Percentiles rank a stretch among this genome's conserved stretches.
phyloP scores from a whole-genome alignment of 2,888 invertebrate genomes.

The Drosophila austrosaltans region DNA sequence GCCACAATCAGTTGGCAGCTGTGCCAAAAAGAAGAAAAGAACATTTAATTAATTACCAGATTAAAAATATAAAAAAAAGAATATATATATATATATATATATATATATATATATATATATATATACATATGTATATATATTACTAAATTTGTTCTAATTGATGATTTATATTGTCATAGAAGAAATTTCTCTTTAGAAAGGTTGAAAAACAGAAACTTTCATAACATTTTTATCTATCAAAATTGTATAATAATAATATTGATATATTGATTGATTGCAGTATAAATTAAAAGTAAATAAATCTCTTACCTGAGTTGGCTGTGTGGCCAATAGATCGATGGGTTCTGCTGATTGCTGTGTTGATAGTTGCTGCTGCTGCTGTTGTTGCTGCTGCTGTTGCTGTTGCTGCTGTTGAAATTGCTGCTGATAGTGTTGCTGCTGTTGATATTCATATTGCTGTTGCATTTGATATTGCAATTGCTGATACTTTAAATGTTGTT shows the following conservation, averaged over 20 bases:
- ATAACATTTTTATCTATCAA: too few relatives aligned
- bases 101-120: too few relatives aligned
- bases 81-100: neutral
- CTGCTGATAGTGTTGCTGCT: conserved; percentile 72
- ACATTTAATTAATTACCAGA: conserved; percentile 59
- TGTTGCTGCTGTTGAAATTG: conserved; percentile 69
- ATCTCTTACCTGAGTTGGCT: conserved; percentile 64
- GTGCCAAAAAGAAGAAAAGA: conserved; percentile 26
- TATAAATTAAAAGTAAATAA: conserved; percentile 3
- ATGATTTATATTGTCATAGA: too few relatives aligned
- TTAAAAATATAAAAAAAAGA: conserved; percentile 10
- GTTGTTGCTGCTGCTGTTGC: conserved; percentile 48
- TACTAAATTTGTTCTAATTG: too few relatives aligned
- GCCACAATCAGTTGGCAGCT: conserved; percentile 33
- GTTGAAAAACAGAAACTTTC: too few relatives aligned
- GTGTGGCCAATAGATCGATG: conserved; percentile 61
- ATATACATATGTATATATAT: too few relatives aligned
- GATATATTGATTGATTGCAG: neutral
- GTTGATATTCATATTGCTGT: conserved; percentile 76
- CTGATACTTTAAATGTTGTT: conserved; percentile 70
- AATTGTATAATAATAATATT: neutral
- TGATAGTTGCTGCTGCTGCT: conserved; percentile 37
- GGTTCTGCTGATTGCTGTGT: conserved; percentile 53
- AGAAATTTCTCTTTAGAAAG: too few relatives aligned
- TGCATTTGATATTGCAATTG: conserved; percentile 75